Evolutionary conservation across 2,888 invertebrate species (phyloP).

Genomic region (Eumacrocentrus americanus): DNA sequence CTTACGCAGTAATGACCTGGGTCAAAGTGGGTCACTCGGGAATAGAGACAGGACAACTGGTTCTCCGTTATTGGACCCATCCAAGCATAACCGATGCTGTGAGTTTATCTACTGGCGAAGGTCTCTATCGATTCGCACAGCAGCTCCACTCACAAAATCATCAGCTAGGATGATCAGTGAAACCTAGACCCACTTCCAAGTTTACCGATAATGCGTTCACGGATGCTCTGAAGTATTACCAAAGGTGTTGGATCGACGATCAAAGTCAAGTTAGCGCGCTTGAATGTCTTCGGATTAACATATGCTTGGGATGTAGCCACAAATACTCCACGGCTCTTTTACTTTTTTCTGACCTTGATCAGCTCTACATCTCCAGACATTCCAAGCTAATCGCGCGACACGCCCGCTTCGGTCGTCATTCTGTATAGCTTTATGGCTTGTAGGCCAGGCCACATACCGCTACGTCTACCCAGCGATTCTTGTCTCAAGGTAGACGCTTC

Average conservation of each 20-base stretch:
- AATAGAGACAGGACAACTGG: constrained; percentile 27
- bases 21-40: constrained; percentile 30
- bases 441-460: constrained; percentile 9
- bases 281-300: neutral
- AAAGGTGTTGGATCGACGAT: constrained; percentile 5
- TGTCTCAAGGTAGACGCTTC: neutral
- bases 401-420: constrained; percentile 39
- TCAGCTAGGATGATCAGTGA: neutral
- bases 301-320: neutral
- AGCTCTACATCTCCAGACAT: constrained; percentile 48
- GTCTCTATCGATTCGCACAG: neutral
- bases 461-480: neutral
- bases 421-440: constrained; percentile 21
- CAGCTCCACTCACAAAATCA: neutral
- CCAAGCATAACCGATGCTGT: constrained; percentile 18
- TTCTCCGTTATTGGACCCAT: constrained; percentile 27
- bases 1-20: constrained; percentile 27
- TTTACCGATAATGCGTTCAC: neutral
- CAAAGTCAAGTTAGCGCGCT: constrained; percentile 14
- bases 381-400: constrained; percentile 53
- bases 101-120: neutral
- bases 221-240: neutral
- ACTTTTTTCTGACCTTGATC: constrained; percentile 49
- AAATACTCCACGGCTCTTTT: constrained; percentile 10
- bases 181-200: neutral